Evolutionary conservation across 2,113 vertebrate species (phyloP), one percentile per base, ranked within the genome.

Genomic region (Dicerorhinus sumatrensis): DNA sequence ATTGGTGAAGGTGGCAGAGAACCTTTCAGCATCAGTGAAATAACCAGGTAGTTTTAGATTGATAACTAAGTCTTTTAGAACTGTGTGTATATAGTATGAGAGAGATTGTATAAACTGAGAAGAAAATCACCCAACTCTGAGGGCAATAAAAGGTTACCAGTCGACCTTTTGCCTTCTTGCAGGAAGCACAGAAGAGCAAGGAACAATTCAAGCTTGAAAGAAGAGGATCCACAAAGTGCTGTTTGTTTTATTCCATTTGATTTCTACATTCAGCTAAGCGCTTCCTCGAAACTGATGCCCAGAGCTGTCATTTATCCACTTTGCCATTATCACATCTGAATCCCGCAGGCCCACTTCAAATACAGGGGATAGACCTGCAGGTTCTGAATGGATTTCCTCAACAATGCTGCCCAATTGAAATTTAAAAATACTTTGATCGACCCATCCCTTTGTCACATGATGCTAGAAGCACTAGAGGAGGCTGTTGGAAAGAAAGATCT

Each of bases 231-330:
- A 96, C 94, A 96, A 90, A 80, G 89, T 90, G 36, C 58, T 94
- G 21, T 96, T 83, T 96, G 92, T 97, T 84, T 97, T 91, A 72
- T 93, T 79, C n/a, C n/a, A 69, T 93, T 97, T 96, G 81, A 97
- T 96, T 89, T 97, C 83, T 96, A 56, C 92, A 87, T 93, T 97
- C 60, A 80, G 58, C 46, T 56, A 81, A 91, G 79, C 79, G 94
- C 67, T 96, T 96, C 95, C 87, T 81, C 93, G 96, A 81, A 91
- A 77, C 82, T 21, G 89, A 82, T 29, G 82, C 89, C 62, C 92
- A 85, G 60, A 89, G 54, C 92, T 97, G 86, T 96, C 94, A 97
- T 96, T 93, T 88, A 97, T 84, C 82, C 65, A 70, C 60, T 73
- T 76, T 65, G 8, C 60, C 72, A 89, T 97, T 93, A 80, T 95